phyloP scores from a whole-genome alignment of 2,113 vertebrate species.

The Passer montanus region DNA sequence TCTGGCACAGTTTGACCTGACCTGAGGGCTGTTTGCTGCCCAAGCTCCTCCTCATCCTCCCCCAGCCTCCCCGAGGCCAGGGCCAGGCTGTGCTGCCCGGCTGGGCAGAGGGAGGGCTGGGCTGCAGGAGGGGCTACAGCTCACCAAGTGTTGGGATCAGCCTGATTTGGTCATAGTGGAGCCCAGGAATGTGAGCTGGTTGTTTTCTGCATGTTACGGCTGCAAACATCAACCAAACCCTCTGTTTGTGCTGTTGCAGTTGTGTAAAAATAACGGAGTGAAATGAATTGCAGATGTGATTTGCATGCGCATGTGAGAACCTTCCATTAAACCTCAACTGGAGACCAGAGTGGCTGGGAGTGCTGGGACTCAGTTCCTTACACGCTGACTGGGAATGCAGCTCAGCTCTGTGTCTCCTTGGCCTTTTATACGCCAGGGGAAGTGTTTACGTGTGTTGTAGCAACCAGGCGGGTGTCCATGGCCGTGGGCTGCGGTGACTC shows the following conservation, averaged over 20 bases:
- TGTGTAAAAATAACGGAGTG: neutral
- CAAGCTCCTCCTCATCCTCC: neutral
- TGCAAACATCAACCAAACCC: neutral
- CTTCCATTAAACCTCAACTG: constrained; percentile 19
- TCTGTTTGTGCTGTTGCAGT: neutral
- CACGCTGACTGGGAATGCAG: neutral
- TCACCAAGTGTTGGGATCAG: neutral
- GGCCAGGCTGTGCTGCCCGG: neutral
- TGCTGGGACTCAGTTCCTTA: neutral
- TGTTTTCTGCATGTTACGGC: neutral
- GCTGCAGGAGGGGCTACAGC: neutral
- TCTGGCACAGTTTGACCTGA: neutral
- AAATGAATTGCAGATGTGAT: neutral
- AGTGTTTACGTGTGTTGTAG: constrained; percentile 72
- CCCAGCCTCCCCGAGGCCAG: neutral
- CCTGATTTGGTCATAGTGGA: neutral
- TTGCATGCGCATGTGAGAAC: neutral
- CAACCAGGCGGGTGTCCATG: constrained; percentile 42
- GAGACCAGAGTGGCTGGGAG: neutral
- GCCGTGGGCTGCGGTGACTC: constrained; percentile 52
- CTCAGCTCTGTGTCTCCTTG: constrained; percentile 6
- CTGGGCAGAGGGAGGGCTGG: neutral
- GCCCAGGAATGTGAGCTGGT: neutral
- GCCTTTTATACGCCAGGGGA: constrained; percentile 28
- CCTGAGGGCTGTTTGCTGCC: neutral